Evolutionary conservation across 2,797 vertebrate genomes (phyloP), one percentile per base, ranked within the genome.

Genomic region (Siniperca undulata): DNA sequence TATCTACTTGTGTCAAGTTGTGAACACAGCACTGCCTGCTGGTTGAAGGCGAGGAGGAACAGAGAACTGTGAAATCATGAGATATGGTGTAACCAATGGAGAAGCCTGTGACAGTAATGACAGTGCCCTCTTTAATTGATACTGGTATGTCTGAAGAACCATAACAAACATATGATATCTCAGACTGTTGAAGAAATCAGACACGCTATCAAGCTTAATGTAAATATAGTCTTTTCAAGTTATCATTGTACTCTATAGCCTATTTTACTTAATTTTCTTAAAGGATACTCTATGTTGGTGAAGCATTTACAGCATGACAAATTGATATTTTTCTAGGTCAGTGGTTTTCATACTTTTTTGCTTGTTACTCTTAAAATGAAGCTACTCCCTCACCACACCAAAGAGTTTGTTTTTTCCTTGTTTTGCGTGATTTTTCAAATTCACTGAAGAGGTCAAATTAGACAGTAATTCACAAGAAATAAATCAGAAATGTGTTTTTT

Each of bases 21-120:
- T 62, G 42, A 83, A 83, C 76, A 46, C 66, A 79, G 89, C 74
- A 64, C 79, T 70, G 56, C 65, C 93, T 89, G 80, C 85, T 90
- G 89, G 84, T 38, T 50, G 38, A 66, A 0, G 0, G 38, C 17
- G 24, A 52, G 9, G 55, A 27, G 16, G 48, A 52, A 19, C 34
- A 20, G 64, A 44, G 20, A 44, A 20, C 59, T 58, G 58, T 70
- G 78, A 82, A 55, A 71, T 70, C 2, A 5, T 64, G 36, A 16
- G 55, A 69, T 78, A 5, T 13, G 44, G 36, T 58, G 40, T 36
- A 53, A 68, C 67, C 27, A 62, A 14, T 46, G 4, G 46, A 46
- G 59, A 56, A 30, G 56, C 48, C 42, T 38, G 24, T 27, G 34
- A 55, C 50, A 48, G 46, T 61, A 67, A 65, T 38, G 53, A 8